Conservation (phyloP, 2,888 invertebrate genomes). For the Lissocephala sabroskyi region DNA sequence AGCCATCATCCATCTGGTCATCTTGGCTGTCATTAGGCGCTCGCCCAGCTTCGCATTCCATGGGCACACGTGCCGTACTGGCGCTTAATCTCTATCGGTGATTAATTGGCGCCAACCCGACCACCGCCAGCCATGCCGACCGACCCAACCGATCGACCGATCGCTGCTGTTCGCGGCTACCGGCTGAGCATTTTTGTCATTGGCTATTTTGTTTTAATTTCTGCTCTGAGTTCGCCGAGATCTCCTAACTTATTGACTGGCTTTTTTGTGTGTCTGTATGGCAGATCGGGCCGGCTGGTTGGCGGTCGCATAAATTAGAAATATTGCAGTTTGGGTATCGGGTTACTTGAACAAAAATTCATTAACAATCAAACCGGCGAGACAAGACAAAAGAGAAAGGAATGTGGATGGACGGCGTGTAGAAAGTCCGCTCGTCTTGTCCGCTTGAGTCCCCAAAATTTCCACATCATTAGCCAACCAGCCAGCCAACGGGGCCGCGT, state of each 20-base stretch:
- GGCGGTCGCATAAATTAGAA: constrained; percentile 57
- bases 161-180: constrained; percentile 34
- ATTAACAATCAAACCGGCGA: constrained; percentile 1
- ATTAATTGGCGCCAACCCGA: constrained; percentile 49
- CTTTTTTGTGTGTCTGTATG: constrained; percentile 40
- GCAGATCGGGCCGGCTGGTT: neutral
- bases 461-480: constrained; percentile 32
- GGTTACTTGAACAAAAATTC: constrained; percentile 59
- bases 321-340: constrained; percentile 57
- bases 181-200: constrained; percentile 42
- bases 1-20: too few relatives aligned
- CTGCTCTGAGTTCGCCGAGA: constrained; percentile 20
- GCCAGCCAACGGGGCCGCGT: too few relatives aligned
- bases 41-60: too few relatives aligned
- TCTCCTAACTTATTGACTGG: constrained; percentile 49
- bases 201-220: constrained; percentile 17
- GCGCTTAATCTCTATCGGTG: constrained; percentile 63
- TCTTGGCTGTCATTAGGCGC: too few relatives aligned
- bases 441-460: constrained; percentile 4
- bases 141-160: neutral
- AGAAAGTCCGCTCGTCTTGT: constrained; percentile 30
- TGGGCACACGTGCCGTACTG: constrained; percentile 29
- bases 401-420: constrained; percentile 8
- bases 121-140: constrained; percentile 37
- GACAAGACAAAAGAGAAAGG: constrained; percentile 37